Evolutionary conservation across 2,888 invertebrate species (phyloP).

Genomic region (Ectemnius lituratus): DNA sequence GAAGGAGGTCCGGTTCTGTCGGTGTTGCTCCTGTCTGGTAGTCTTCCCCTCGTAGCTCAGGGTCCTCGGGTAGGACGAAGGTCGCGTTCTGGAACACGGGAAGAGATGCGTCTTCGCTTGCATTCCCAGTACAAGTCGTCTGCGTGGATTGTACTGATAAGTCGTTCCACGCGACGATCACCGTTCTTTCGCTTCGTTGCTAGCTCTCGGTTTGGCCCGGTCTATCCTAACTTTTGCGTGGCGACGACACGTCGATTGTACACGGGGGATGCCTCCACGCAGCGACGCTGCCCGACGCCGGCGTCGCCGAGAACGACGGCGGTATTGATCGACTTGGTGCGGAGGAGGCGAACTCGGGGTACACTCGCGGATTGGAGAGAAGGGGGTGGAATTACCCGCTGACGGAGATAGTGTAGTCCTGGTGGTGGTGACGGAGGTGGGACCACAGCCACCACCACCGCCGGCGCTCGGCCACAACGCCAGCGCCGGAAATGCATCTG

Average conservation of each 20-base stretch:
- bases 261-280: slow-evolving; percentile 47
- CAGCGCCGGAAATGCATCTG: slow-evolving; percentile 41
- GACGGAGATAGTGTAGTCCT: slow-evolving; percentile 32
- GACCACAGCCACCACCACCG: slow-evolving; percentile 15
- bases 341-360: slow-evolving; percentile 57
- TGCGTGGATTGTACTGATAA: not conserved
- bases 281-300: slow-evolving; percentile 60
- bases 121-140: slow-evolving; percentile 41
- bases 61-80: slow-evolving; percentile 35
- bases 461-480: slow-evolving; percentile 17
- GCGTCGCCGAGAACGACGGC: slow-evolving; percentile 56
- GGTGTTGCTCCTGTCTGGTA: slow-evolving; percentile 28
- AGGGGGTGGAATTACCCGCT: slow-evolving; percentile 44
- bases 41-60: slow-evolving; percentile 17
- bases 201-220: too few relatives aligned
- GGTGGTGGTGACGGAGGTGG: slow-evolving; percentile 24
- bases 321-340: slow-evolving; percentile 59
- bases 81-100: slow-evolving; percentile 29
- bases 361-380: slow-evolving; percentile 18
- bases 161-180: slow-evolving; percentile 29
- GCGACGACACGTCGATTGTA: slow-evolving; percentile 49
- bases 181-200: slow-evolving; percentile 19
- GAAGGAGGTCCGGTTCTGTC: slow-evolving; percentile 32
- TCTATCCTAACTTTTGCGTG: slow-evolving; percentile 40
- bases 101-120: slow-evolving; percentile 24